Evolutionary conservation across 1,140 invertebrate species (phyloP).

Genomic region (Zaprionus camerounensis): DNA sequence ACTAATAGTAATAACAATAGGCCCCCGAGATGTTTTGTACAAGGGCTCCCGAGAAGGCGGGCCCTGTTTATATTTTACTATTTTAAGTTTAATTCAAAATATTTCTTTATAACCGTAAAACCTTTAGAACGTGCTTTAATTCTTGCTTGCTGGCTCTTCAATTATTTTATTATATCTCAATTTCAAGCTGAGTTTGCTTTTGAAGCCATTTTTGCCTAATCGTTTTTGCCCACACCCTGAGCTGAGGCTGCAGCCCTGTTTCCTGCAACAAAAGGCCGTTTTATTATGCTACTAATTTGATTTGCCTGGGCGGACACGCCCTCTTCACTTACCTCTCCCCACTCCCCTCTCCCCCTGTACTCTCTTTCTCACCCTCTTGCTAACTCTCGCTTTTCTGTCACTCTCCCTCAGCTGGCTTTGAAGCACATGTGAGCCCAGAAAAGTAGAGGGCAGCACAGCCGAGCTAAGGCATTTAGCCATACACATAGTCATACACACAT

Average conservation of each 20-base stretch:
- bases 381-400: slow-evolving; percentile 18
- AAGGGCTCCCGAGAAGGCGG: no score
- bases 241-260: not conserved
- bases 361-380: not conserved
- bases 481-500: slow-evolving; percentile 3
- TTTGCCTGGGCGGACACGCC: slow-evolving; percentile 33
- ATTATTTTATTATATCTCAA: not conserved
- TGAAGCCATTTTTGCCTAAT: slow-evolving; percentile 11
- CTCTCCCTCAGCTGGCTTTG: slow-evolving; percentile 14
- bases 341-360: slow-evolving; percentile 1
- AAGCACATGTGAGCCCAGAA: slow-evolving; percentile 26
- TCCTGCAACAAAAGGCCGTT: slow-evolving; percentile 51
- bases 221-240: not conserved
- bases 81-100: not conserved
- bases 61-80: no score
- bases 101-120: not conserved
- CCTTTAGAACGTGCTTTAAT: not conserved
- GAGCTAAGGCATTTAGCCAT: slow-evolving; percentile 6
- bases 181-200: not conserved
- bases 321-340: not conserved
- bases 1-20: no score
- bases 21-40: no score
- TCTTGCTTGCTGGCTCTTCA: not conserved
- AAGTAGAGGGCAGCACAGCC: slow-evolving; percentile 20
- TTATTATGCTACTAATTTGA: slow-evolving; percentile 68